Evolutionary conservation across 1,140 invertebrate genomes (phyloP).

Genomic region (Agrilus planipennis): DNA sequence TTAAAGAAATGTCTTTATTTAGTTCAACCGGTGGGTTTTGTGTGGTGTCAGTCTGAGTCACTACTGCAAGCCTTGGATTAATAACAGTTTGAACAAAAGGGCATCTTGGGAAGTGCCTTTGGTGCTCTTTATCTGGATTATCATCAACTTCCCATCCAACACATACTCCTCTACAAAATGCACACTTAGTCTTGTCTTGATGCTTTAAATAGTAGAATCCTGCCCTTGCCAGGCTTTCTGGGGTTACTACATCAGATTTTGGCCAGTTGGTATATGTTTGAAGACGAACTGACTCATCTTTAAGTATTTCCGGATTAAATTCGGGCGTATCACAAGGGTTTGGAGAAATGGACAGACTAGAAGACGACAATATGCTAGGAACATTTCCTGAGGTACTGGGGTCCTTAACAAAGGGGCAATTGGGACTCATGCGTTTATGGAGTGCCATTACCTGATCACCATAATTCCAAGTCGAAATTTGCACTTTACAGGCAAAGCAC

Average conservation of each 20-base stretch:
- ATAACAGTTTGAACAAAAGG: slow-evolving; percentile 31
- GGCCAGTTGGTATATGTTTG: slow-evolving; percentile 55
- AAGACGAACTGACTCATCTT: slow-evolving; percentile 38
- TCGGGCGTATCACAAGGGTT: slow-evolving; percentile 2
- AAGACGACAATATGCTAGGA: slow-evolving; percentile 32
- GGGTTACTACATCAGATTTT: slow-evolving; percentile 43
- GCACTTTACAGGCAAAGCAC: slow-evolving; percentile 62
- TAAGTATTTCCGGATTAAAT: slow-evolving; percentile 9
- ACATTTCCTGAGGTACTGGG: slow-evolving; percentile 52
- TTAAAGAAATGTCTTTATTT: slow-evolving; percentile 10
- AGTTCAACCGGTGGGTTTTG: not conserved
- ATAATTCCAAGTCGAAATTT: slow-evolving; percentile 62
- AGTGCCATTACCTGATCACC: slow-evolving; percentile 57
- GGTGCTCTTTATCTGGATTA: slow-evolving; percentile 64
- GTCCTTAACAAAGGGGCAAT: slow-evolving; percentile 59
- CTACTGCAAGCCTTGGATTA: slow-evolving; percentile 8
- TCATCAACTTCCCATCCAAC: slow-evolving; percentile 60
- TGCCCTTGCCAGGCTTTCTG: slow-evolving; percentile 60
- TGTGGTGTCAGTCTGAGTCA: slow-evolving; percentile 13
- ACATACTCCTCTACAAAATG: slow-evolving; percentile 63
- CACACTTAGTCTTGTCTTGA: slow-evolving; percentile 63
- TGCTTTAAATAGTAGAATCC: slow-evolving; percentile 66
- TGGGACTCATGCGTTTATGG: slow-evolving; percentile 49
- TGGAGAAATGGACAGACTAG: slow-evolving; percentile 5
- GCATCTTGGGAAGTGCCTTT: slow-evolving; percentile 56